Conservation (phyloP, 2,888 invertebrate species). For the Gastrophysa polygoni region DNA sequence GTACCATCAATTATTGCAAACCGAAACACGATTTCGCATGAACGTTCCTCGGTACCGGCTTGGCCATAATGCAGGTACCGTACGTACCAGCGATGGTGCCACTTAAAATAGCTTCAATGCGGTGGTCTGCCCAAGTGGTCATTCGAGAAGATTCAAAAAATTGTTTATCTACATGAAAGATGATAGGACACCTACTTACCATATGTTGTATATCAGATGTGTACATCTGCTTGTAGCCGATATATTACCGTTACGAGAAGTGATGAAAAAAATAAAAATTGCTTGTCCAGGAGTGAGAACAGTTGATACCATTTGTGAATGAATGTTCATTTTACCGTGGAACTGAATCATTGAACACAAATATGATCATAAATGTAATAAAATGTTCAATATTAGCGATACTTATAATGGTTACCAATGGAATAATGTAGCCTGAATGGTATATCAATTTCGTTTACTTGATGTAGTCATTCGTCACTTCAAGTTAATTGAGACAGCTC, state of each 20-base stretch:
- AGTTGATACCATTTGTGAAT: background rate
- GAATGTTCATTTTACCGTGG: background rate
- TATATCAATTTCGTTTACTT: no score
- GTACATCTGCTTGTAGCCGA: constrained; percentile 19
- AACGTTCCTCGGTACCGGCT: no score
- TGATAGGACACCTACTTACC: constrained; percentile 14
- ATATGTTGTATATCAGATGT: constrained; percentile 21
- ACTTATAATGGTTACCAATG: no score
- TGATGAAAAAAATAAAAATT: constrained; percentile 5
- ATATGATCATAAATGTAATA: no score
- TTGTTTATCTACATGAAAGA: constrained; percentile 10
- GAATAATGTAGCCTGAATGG: no score
- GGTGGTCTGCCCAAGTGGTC: background rate
- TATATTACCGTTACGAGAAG: constrained; percentile 19
- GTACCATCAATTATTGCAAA: no score
- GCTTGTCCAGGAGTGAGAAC: background rate
- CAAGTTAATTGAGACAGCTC: no score
- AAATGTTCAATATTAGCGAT: no score
- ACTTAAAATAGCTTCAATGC: background rate
- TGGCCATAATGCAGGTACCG: background rate
- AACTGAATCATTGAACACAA: no score
- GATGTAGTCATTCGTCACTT: no score
- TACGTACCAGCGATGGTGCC: background rate
- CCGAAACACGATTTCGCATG: no score
- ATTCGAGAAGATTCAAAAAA: constrained; percentile 7